Conservation (phyloP, 2,888 invertebrate species). For the Rhimphoctona megacephalus region DNA sequence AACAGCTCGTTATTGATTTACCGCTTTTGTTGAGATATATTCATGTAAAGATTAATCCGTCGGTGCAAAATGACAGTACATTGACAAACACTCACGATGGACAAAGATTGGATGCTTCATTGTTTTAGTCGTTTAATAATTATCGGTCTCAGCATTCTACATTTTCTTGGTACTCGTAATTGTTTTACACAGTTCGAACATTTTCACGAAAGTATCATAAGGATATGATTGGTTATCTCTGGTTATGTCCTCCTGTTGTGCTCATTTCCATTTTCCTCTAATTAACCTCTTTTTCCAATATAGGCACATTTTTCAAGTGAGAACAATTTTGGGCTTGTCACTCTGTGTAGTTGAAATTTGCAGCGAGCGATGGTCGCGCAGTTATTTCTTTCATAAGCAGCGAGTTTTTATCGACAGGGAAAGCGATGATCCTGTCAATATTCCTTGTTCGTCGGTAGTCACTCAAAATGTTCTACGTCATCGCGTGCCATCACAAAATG, state of each 20-base stretch:
- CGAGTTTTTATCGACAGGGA: not conserved
- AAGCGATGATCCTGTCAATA: not conserved
- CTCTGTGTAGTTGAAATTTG: not conserved
- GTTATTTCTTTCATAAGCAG: not conserved
- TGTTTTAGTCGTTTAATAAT: no score
- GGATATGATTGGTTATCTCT: not conserved
- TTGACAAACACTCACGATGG: no score
- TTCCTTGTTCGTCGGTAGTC: not conserved
- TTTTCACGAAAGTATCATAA: not conserved
- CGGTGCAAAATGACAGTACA: no score
- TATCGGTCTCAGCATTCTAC: no score
- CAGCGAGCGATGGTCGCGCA: conserved; percentile 3
- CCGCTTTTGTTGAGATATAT: no score
- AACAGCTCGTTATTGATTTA: no score
- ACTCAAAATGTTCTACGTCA: not conserved
- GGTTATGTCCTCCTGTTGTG: not conserved
- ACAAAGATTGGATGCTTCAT: no score
- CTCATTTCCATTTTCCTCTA: not conserved
- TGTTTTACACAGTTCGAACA: not conserved
- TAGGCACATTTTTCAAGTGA: not conserved
- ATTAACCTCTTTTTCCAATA: not conserved
- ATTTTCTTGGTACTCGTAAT: no score
- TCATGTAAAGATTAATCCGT: no score
- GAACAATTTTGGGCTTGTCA: not conserved
- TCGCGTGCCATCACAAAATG: not conserved